These are phyloP conservation scores for Nemotelus nigrinus DNA, from an alignment of 2,888 invertebrate genomes.

Conservation along the genomic window DNA sequence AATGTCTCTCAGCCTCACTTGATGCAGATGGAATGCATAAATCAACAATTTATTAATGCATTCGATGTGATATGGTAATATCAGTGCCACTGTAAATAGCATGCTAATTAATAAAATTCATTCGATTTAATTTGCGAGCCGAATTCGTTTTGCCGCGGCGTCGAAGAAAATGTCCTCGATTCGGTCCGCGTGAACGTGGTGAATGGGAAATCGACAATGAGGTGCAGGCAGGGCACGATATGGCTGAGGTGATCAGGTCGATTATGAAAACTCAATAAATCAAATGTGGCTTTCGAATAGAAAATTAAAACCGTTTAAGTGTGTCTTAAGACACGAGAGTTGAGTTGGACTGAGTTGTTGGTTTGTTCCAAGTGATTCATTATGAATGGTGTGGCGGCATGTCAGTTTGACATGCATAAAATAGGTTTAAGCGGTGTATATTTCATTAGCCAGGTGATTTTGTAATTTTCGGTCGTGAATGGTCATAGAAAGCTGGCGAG, in stretches of 20 bases:
- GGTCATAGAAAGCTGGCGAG: too few relatives aligned
- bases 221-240: neutral
- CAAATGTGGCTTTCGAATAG: conserved; percentile 33
- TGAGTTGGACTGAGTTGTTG: neutral
- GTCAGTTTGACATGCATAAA: neutral
- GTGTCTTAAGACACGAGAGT: conserved; percentile 11
- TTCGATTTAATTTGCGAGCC: conserved; percentile 34
- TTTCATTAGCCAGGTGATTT: conserved; percentile 5
- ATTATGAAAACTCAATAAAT: conserved; percentile 38
- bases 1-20: too few relatives aligned
- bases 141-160: conserved; percentile 17
- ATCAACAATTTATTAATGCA: conserved; percentile 6
- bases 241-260: neutral
- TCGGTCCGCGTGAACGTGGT: conserved; percentile 5
- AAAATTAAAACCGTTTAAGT: conserved; percentile 1
- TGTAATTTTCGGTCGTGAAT: neutral
- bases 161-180: conserved; percentile 29
- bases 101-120: conserved; percentile 43
- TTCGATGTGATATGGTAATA: conserved; percentile 31
- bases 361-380: neutral
- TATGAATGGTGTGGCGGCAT: conserved; percentile 13
- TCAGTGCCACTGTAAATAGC: conserved; percentile 30
- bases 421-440: conserved; percentile 17
- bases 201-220: neutral
- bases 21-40: conserved; percentile 14